Evolutionary conservation across 2,797 vertebrate genomes (phyloP), one percentile per base, ranked within the genome.

Genomic region (Chrysolophus pictus): DNA sequence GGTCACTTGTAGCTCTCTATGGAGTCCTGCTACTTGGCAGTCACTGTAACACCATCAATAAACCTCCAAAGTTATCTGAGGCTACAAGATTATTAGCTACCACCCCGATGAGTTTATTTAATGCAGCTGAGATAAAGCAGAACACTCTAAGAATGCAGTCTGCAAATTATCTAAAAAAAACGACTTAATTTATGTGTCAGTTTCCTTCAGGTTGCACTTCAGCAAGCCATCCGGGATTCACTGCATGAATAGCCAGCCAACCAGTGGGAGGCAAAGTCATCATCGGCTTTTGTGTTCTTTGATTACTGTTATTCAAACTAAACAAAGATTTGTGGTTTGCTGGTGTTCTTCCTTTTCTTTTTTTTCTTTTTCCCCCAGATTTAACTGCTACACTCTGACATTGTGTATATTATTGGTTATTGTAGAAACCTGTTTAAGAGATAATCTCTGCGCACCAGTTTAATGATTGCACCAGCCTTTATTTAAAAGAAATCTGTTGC

Each of bases 291-390:
- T 68, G 74, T 62, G 58, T 79, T 79, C 84, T 88, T 87, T 94
- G 87, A 79, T 94, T 93, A 84, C 63, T 90, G 90, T 86, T 91
- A 83, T 72, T 64, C 90, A 90, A 92, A 87, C 79, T 77, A 88
- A 94, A 91, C 86, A 91, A 94, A 96, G 88, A 90, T 84, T 65
- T 83, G 86, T 78, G 62, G 71, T 89, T 91, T 93, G 59, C 31
- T 72, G 63, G 41, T 93, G 87, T 87, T 90, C 86, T 90, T 94
- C 84, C 63, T 86, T 69, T 59, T 65, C 56, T 31, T 39, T 5
- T 78, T 17, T 21, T 64, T 15, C n/a, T 72, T 37, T 71, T 77
- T 39, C 29, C 28, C 53, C 53, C 29, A 68, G 70, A 92, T 94
- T 87, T 87, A 89, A 94, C 63, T 89, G 75, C 91, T 78, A 70